Evolutionary conservation across 2,113 vertebrate species (phyloP), one percentile per base, ranked within the genome.

Genomic region (Pterophyllum scalare): DNA sequence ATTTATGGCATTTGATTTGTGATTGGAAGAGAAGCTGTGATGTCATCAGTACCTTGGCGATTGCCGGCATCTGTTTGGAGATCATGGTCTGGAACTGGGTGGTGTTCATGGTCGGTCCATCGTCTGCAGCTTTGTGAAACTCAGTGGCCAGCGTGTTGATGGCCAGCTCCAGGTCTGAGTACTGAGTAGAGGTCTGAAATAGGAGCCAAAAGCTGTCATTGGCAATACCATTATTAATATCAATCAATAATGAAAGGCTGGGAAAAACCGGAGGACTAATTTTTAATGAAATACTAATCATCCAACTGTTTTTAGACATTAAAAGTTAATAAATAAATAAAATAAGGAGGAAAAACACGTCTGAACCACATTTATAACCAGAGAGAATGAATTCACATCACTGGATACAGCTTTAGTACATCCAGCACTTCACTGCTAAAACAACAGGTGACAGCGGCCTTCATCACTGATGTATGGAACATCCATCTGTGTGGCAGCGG

Each of bases 131-230:
- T 59, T 80, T 76, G n/a, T 93, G 90, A 22, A 94, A 94, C 80
- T 92, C 89, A 0, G 89, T 82, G 59, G 93, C 93, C 88, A 94
- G 0, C 2, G 77, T 17, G 90, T 92, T 87, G 77, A 94, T 81
- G 83, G 93, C 93, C 87, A 92, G 57, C 87, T 94, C 93, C 89
- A 94, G n/a, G 3, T 92, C 91, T 14, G 93, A 93, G 83, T 80
- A 87, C 91, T 93, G n/a, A n/a, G n/a, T n/a, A n/a, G n/a, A n/a
- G n/a, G n/a, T n/a, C n/a, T n/a, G 86, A 54, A 52, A 87, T 24
- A 3, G 43, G 65, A 56, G 19, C 62, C 62, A 28, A 31, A 22
- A 24, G 17, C 67, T 33, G 40, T 11, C 13, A 12, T 28, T 2
- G 22, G 11, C 59, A 56, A 15, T 26, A 1, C 14, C 17, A 8